Evolutionary conservation across 2,888 invertebrate genomes (phyloP).

Genomic region (Tyria jacobaeae): DNA sequence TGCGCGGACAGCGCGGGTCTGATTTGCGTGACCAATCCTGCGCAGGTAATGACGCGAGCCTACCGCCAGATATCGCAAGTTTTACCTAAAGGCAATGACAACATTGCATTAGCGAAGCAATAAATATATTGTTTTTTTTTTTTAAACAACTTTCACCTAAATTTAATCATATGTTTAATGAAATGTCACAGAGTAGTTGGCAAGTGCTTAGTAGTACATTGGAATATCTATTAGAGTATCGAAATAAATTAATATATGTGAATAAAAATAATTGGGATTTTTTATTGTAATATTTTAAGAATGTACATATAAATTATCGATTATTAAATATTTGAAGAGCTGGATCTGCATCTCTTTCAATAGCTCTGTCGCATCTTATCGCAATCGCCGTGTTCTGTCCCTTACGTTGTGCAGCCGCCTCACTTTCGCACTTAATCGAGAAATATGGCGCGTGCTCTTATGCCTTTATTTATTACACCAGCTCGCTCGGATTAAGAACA

Average conservation of each 20-base stretch:
- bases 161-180: too few relatives aligned
- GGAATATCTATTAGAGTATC: too few relatives aligned
- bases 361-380: conserved; percentile 33
- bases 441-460: conserved; percentile 85
- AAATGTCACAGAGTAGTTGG: too few relatives aligned
- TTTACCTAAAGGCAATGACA: conserved; percentile 47
- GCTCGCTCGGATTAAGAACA: conserved; percentile 78
- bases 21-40: conserved; percentile 84
- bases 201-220: too few relatives aligned
- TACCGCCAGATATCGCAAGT: conserved; percentile 64
- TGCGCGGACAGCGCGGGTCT: conserved; percentile 81
- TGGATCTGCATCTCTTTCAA: conserved; percentile 10
- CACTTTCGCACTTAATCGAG: conserved; percentile 86
- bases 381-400: conserved; percentile 31
- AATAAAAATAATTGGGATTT: background rate
- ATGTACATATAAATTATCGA: background rate
- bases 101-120: conserved; percentile 33
- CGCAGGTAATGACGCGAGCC: conserved; percentile 77
- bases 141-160: too few relatives aligned
- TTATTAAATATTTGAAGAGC: background rate
- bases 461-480: conserved; percentile 82
- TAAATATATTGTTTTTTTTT: background rate
- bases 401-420: conserved; percentile 64
- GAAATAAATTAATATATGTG: too few relatives aligned
- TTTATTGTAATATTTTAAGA: background rate